These are phyloP conservation scores for Lepidotrigona ventralis DNA, from an alignment of 1,140 invertebrate genomes.

Conservation along the genomic window DNA sequence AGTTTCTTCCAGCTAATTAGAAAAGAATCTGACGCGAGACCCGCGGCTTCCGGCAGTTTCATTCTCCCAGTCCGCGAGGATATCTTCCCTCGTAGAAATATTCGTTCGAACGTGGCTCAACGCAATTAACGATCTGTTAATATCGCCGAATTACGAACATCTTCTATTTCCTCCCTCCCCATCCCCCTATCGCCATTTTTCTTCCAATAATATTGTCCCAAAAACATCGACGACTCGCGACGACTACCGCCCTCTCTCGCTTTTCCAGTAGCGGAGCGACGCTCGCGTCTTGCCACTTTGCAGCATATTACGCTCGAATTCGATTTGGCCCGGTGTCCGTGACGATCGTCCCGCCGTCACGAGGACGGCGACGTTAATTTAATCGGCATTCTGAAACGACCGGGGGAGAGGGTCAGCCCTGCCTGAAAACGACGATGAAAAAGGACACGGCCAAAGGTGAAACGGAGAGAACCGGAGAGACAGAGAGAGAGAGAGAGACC, in stretches of 20 bases:
- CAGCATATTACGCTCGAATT: slow-evolving; percentile 53
- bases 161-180: too few relatives aligned
- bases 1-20: neutral
- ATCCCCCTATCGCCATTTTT: too few relatives aligned
- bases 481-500: slow-evolving; percentile 10
- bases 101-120: neutral
- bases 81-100: neutral
- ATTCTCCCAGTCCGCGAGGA: neutral
- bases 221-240: neutral
- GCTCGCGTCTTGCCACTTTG: slow-evolving; percentile 11
- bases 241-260: neutral
- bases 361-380: slow-evolving; percentile 63
- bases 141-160: neutral
- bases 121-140: neutral
- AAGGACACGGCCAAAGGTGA: slow-evolving; percentile 6
- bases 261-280: neutral
- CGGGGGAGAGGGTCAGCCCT: neutral
- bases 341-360: slow-evolving; percentile 58
- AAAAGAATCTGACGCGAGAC: neutral
- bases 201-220: neutral
- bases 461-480: slow-evolving; percentile 5
- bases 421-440: slow-evolving; percentile 16
- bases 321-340: slow-evolving; percentile 55
- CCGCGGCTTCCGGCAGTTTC: neutral
- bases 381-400: slow-evolving; percentile 67